Base-by-base conservation (phyloP, 2,797 vertebrate species). In the Limosa lapponica region DNA sequence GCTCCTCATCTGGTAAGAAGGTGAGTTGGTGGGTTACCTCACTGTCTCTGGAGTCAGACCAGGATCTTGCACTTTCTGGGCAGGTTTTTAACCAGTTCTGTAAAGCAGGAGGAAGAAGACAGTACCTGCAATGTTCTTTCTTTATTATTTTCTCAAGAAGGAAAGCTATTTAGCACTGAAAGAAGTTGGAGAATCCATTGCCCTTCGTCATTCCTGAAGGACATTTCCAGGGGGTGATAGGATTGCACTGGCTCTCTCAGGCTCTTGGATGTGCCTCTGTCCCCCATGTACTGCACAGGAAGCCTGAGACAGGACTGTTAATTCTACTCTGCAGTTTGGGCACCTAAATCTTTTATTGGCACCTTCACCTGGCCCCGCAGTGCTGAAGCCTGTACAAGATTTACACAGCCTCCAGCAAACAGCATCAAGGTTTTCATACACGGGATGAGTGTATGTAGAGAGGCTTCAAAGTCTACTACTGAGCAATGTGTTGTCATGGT, bases 331-430 rank as follows among this genome's bases (percentile, higher is more conserved):
- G 28, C 18, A 67, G 15, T 70, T 25, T 66, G 25, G 23, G 28
- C 32, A 51, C 17, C 36, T 70, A 72, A 66, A 28, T 49, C 20
- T 17, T 58, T 70, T 24, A 43, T 3, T 13, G 36, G 12, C 30
- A 65, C 34, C 18, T 71, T 81, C 39, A 78, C 30, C 13, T 36
- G 71, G 72, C 20, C 11, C 34, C 0, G 0, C 4, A 6, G 44
- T 54, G 44, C 52, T 52, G 44, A 91, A 52, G 22, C 6, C 36
- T 46, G n/a, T 23, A 34, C 2, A 22, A 74, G 55, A 37, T 74
- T 78, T 52, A 59, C 3, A 20, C 15, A 69, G 44, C 15, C n/a
- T 82, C 58, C 30, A 89, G 49, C 55, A 75, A 52, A 67, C 25
- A 86, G 62, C 30, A 4, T 55, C 43, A 54, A 52, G 12, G 25